These are phyloP conservation scores for Rutilus rutilus DNA, from an alignment of 2,113 vertebrate genomes.

Conservation along the genomic window DNA sequence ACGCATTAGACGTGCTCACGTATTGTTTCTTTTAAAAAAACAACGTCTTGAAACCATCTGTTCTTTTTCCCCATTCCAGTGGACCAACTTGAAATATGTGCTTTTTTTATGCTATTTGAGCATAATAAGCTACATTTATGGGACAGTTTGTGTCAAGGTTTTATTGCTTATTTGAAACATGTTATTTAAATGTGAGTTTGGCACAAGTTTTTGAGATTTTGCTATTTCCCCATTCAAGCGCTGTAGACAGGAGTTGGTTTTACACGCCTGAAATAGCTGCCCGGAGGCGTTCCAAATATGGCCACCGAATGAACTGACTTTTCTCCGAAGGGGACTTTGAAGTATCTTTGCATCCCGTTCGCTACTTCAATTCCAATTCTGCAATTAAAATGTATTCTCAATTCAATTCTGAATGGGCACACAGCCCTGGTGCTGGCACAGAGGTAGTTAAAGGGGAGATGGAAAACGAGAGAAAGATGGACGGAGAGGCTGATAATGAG, in stretches of 20 bases:
- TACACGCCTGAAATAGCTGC: background rate
- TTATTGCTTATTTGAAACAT: background rate
- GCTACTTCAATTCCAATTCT: background rate
- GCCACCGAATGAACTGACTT: background rate
- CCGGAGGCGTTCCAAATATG: background rate
- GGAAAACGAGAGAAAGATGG: conserved; percentile 9
- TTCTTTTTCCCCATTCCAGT: background rate
- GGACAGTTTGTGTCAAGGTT: background rate
- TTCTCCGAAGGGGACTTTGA: background rate
- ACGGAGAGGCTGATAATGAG: conserved; percentile 37
- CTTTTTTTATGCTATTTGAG: background rate
- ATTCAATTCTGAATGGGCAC: background rate
- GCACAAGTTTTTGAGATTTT: background rate
- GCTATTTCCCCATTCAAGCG: background rate
- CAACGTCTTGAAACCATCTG: background rate
- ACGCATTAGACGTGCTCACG: background rate
- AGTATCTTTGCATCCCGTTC: conserved; percentile 3
- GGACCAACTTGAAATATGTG: background rate
- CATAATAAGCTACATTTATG: background rate
- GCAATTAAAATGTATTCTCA: conserved; percentile 17
- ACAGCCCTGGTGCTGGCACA: background rate
- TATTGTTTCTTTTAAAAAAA: background rate
- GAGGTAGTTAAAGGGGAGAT: conserved; percentile 10
- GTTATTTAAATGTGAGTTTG: background rate
- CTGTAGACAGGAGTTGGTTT: background rate